Evolutionary conservation across 2,888 invertebrate genomes (phyloP), one percentile per base, ranked within the genome.

Genomic region (Eilema caniola): DNA sequence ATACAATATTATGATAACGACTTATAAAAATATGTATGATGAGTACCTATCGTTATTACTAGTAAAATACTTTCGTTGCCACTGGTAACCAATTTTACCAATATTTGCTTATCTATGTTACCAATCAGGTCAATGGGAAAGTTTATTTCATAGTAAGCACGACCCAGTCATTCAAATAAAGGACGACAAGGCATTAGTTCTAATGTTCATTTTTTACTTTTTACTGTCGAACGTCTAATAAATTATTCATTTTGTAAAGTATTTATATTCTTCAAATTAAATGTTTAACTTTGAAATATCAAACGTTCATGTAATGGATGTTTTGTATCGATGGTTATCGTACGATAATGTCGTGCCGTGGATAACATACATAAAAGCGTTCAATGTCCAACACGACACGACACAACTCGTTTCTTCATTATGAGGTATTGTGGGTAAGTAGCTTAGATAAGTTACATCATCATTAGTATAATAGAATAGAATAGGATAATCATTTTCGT

Each of bases 91-190:
- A 63, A 53, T 24, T 59, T 24, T 59, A 63, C 31, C 61, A 28
- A 61, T 61, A 61, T 20, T 76, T 66, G 66, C 67, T 67, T 69
- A 66, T 59, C 78, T 78, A 62, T 37, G 31, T 68, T 63, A 76
- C 69, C 62, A 69, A 70, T 72, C 69, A 66, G 72, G 24, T 68
- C 33, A 63, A 62, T n/a, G 8, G 53, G 8, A 53, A n/a, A 53
- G 53, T 53, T 53, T n/a, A 53, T 53, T 53, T 53, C n/a, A 53
- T n/a, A 53, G n/a, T 8, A 20, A 20, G 47, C 20, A 47, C 47
- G 20, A 53, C 53, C 53, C 10, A 53, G 53, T n/a, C n/a, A 53
- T 53, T n/a, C 1, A 53, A 77, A 62, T 71, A 67, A 59, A 70
- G 57, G 61, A 60, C 61, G 33, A 68, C 70, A 64, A 68, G 66